Evolutionary conservation across 2,888 invertebrate species (phyloP).

Genomic region (Plutella xylostella): DNA sequence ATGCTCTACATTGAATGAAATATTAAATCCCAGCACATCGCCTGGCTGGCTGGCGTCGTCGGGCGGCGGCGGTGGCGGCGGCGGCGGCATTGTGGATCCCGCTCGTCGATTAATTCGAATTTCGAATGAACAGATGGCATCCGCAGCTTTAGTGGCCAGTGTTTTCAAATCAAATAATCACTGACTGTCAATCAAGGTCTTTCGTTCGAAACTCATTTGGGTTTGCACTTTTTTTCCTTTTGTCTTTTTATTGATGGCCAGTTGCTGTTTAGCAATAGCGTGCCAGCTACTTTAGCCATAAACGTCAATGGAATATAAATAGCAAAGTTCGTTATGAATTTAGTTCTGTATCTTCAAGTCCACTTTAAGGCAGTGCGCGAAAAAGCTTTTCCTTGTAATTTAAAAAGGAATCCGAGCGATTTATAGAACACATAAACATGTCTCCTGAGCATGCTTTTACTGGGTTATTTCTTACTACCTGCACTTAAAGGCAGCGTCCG

Average conservation of each 20-base stretch:
- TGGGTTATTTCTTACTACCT: constrained; percentile 2
- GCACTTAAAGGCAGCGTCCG: constrained; percentile 18
- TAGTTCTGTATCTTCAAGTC: no score
- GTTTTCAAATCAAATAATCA: neutral
- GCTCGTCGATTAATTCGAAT: constrained; percentile 38
- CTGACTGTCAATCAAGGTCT: neutral
- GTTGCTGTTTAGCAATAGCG: no score
- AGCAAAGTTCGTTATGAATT: no score
- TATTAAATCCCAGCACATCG: constrained; percentile 44
- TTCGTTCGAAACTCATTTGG: neutral
- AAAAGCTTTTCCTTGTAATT: neutral
- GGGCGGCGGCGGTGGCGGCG: no score
- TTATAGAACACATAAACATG: neutral
- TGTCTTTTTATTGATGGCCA: neutral
- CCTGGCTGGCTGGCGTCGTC: constrained; percentile 19
- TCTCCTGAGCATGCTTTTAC: neutral
- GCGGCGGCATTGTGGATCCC: constrained; percentile 25
- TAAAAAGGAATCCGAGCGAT: neutral
- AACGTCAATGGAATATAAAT: no score
- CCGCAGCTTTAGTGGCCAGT: constrained; percentile 3
- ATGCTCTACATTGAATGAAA: constrained; percentile 53
- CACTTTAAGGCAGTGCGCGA: no score
- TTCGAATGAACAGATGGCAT: constrained; percentile 22
- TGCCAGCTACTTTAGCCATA: no score
- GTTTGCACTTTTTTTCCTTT: neutral